These are phyloP conservation scores for Smittia sp. DNA, from an alignment of 2,888 invertebrate species.

Conservation along the genomic window DNA sequence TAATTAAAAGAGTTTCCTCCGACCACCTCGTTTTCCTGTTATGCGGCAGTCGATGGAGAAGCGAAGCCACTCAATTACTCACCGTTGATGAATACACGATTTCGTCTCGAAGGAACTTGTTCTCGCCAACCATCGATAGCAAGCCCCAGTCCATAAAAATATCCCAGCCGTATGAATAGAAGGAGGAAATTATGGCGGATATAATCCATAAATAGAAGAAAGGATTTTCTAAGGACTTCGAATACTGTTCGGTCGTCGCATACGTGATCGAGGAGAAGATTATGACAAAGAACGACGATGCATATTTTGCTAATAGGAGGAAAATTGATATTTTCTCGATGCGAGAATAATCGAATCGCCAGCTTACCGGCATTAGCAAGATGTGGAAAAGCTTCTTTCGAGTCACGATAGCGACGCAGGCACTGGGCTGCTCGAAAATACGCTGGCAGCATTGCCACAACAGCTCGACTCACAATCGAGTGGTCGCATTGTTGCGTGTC, in stretches of 20 bases:
- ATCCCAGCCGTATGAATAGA: constrained; percentile 82
- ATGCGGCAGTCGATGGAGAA: neutral
- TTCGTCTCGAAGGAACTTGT: constrained; percentile 72
- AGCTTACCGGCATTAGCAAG: constrained; percentile 66
- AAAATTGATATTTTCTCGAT: constrained; percentile 48
- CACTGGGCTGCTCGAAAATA: constrained; percentile 86
- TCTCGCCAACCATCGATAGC: constrained; percentile 69
- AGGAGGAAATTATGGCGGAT: constrained; percentile 66
- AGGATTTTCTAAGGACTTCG: constrained; percentile 58
- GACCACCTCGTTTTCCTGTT: no score
- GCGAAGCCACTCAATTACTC: constrained; percentile 46
- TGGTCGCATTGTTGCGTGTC: constrained; percentile 46
- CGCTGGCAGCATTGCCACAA: constrained; percentile 76
- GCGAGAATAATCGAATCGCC: constrained; percentile 61
- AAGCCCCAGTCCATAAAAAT: constrained; percentile 88
- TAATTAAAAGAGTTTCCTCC: no score
- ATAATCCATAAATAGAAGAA: constrained; percentile 70
- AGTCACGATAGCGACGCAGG: constrained; percentile 75
- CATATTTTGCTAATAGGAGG: constrained; percentile 67
- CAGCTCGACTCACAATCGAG: constrained; percentile 57
- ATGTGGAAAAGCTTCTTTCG: constrained; percentile 75
- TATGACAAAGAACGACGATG: constrained; percentile 83
- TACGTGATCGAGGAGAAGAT: constrained; percentile 62
- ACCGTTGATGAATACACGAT: constrained; percentile 75
- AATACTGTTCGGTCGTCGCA: constrained; percentile 28